A percentile compares a stretch with the other conserved stretches of the same genome.
Evolutionary conservation across 92 coral and sea anemone species (phyloP).

Genomic region (Phenganax stokvisi): DNA sequence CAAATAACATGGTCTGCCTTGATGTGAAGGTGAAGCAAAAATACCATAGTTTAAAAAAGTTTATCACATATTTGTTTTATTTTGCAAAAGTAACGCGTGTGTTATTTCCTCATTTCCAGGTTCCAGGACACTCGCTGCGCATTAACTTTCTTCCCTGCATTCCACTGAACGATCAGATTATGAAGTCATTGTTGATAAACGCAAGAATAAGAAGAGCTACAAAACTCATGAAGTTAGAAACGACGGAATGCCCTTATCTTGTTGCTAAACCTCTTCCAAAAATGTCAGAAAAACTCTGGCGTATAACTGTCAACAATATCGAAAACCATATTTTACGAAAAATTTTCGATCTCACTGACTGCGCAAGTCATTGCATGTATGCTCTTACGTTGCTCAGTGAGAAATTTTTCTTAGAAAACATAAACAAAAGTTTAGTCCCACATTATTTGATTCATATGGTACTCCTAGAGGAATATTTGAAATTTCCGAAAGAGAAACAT

Average conservation of each 20-base stretch:
- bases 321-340: background rate
- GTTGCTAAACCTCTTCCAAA: slow-evolving; percentile 22
- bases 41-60: background rate
- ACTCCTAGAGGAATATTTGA: slow-evolving; percentile 46
- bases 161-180: background rate
- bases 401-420: background rate
- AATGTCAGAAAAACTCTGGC: slow-evolving; percentile 27
- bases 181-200: background rate
- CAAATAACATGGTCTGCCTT: background rate
- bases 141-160: slow-evolving; percentile 18
- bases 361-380: slow-evolving; percentile 5
- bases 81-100: too few relatives aligned
- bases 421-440: background rate
- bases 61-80: too few relatives aligned
- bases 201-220: background rate
- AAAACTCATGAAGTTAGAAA: slow-evolving; percentile 12
- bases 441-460: slow-evolving; percentile 9
- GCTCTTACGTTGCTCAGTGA: slow-evolving; percentile 19
- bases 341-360: background rate
- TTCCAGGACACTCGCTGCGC: background rate
- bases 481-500: slow-evolving; percentile 43
- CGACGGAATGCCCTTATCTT: slow-evolving; percentile 18
- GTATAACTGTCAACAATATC: slow-evolving; percentile 19
- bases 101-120: background rate
- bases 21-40: slow-evolving; percentile 10